Percentiles rank a stretch among this genome's conserved stretches.
Evolutionary conservation across 2,113 vertebrate species (phyloP).

Genomic region (Formicarius rufipectus): DNA sequence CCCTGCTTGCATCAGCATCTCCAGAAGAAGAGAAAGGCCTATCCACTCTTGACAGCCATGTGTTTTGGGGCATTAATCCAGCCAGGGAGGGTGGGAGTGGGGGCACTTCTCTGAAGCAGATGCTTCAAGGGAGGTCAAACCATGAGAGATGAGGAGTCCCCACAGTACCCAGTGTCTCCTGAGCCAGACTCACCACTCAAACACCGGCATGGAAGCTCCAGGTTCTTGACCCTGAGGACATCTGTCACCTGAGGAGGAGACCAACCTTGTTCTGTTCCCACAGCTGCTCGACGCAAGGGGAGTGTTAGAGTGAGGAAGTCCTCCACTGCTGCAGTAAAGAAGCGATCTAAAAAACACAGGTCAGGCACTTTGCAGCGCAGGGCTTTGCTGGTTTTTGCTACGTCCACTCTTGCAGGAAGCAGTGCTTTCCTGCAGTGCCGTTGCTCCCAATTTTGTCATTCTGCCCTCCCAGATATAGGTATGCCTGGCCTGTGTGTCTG

Average conservation of each 20-base stretch:
- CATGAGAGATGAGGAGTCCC: background rate
- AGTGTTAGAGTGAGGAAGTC: background rate
- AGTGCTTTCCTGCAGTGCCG: background rate
- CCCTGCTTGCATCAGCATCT: background rate
- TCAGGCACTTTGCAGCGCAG: background rate
- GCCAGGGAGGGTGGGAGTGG: background rate
- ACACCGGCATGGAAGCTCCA: background rate
- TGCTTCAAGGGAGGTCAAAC: background rate
- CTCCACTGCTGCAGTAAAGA: background rate
- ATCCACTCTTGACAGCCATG: background rate
- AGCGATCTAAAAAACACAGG: slow-evolving; percentile 42
- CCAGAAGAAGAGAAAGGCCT: background rate
- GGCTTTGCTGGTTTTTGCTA: background rate
- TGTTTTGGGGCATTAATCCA: background rate
- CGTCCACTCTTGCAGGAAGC: background rate
- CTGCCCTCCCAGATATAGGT: background rate
- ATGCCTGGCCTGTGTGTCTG: background rate
- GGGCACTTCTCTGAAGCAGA: background rate
- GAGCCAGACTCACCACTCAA: background rate
- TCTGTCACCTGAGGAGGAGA: background rate
- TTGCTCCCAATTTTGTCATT: background rate
- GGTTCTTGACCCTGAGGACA: background rate
- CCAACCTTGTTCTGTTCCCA: background rate
- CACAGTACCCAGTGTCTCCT: background rate
- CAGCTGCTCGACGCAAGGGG: background rate